Evolutionary conservation across 2,888 invertebrate genomes (phyloP), one percentile per base, ranked within the genome.

Genomic region (Itoplectis maculator): DNA sequence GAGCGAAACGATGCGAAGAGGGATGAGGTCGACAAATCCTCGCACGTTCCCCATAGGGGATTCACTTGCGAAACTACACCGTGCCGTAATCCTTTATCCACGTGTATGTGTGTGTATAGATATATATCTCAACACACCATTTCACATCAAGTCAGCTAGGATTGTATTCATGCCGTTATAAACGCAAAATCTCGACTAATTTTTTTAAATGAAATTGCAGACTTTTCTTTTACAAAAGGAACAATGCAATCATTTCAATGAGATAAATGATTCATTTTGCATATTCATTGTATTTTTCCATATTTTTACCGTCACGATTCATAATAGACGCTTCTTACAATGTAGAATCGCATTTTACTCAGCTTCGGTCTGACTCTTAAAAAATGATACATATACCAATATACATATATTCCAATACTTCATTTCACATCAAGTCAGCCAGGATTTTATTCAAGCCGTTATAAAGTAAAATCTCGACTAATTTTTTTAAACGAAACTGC

Each of bases 1-100:
- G 76, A 76, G 76, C 75, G 42, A 18, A 65, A 54, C 11, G 37
- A 37, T 29, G 54, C 37, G 37, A 54, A 65, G 35, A 18, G 35
- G 15, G 65, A 45, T 65, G 45, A 66, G 51, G n/a, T 35, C 11
- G 23, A 23, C n/a, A 35, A 70, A 20, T 56, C 35, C 20, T 18
- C 23, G 11, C 23, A 45, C 23, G n/a, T n/a, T 56, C 23, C 13
- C 35, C 35, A 59, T 29, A 40, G 37, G 69, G 45, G 5, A 20
- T 37, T 69, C 69, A 42, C 54, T 56, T 56, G 42, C 37, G 15
- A 37, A 70, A 56, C 54, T 40, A 42, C 40, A 13, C 23, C 23
- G 11, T 40, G 40, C 15, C 9, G 23, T 23, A 42, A 56, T 70
- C 54, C 70, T 56, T 61, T 7, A 61, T 61, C 37, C 15, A 37